These are phyloP conservation scores for Scophthalmus maximus DNA, from an alignment of 2,113 vertebrate species.

Conservation along the genomic window DNA sequence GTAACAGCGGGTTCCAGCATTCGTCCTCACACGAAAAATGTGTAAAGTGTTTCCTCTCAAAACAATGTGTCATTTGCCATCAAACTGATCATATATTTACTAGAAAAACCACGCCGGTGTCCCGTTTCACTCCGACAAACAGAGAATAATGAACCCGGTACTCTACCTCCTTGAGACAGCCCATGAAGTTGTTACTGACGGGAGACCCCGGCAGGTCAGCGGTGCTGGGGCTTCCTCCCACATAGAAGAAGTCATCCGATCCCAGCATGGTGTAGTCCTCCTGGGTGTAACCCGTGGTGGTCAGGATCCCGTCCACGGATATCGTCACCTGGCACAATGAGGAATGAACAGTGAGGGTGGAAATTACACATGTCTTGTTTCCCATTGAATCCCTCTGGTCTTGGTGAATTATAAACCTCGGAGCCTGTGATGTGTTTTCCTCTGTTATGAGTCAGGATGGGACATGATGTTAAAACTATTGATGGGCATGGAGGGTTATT, in stretches of 20 bases:
- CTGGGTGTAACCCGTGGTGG: slow-evolving; percentile 98
- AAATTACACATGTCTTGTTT: not conserved
- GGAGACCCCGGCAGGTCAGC: slow-evolving; percentile 97
- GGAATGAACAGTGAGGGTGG: slow-evolving; percentile 75
- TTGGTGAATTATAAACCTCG: not conserved
- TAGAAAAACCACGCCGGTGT: too few relatives aligned
- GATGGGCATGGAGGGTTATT: not conserved
- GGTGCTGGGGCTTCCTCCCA: slow-evolving; percentile 96
- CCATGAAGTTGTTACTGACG: slow-evolving; percentile 99
- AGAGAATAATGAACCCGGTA: not conserved
- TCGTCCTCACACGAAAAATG: too few relatives aligned
- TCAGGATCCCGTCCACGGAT: slow-evolving; percentile 98
- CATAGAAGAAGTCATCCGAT: slow-evolving; percentile 98
- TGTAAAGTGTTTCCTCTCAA: too few relatives aligned
- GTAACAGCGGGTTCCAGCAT: too few relatives aligned
- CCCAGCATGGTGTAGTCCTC: slow-evolving; percentile 99
- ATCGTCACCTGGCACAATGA: slow-evolving; percentile 93
- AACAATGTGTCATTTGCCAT: too few relatives aligned
- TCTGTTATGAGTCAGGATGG: not conserved
- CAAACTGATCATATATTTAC: too few relatives aligned
- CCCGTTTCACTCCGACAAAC: not conserved
- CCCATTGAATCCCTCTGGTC: not conserved
- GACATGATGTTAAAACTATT: not conserved
- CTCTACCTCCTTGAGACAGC: slow-evolving; percentile 96
- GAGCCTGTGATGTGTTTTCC: not conserved